Percentiles rank a stretch among this genome's conserved stretches.
Evolutionary conservation across 2,797 vertebrate genomes (phyloP).

Genomic region (Neopelma chrysocephalum): DNA sequence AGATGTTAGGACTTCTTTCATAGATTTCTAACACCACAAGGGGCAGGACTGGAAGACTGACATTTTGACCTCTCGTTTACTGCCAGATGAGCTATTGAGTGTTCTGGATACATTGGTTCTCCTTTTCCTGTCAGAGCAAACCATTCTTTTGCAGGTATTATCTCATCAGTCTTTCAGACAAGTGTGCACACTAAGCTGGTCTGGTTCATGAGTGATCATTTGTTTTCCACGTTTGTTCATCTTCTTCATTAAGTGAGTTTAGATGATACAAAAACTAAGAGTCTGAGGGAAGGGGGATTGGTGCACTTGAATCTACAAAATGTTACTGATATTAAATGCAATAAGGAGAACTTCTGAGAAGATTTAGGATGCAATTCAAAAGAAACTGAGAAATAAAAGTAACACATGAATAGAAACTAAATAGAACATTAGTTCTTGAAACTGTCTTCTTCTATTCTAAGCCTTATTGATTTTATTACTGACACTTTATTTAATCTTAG

Average conservation of each 20-base stretch:
- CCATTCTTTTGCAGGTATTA: conserved; percentile 70
- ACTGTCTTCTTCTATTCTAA: neutral
- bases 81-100: conserved; percentile 67
- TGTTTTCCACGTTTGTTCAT: conserved; percentile 42
- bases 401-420: neutral
- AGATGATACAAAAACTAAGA: neutral
- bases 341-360: neutral
- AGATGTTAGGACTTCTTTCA: conserved; percentile 1
- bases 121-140: conserved; percentile 65
- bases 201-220: neutral
- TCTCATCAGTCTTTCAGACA: conserved; percentile 67
- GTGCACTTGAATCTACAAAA: neutral
- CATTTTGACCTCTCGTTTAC: conserved; percentile 65
- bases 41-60: conserved; percentile 19
- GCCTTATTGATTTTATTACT: neutral
- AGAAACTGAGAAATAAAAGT: neutral
- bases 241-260: conserved; percentile 15
- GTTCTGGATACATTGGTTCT: conserved; percentile 64
- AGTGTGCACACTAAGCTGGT: neutral
- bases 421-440: neutral
- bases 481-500: neutral
- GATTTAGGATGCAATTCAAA: neutral
- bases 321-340: neutral
- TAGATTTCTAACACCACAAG: conserved; percentile 6
- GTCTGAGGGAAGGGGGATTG: neutral